Conservation (phyloP, 2,797 vertebrate genomes). For the Sparus aurata region DNA sequence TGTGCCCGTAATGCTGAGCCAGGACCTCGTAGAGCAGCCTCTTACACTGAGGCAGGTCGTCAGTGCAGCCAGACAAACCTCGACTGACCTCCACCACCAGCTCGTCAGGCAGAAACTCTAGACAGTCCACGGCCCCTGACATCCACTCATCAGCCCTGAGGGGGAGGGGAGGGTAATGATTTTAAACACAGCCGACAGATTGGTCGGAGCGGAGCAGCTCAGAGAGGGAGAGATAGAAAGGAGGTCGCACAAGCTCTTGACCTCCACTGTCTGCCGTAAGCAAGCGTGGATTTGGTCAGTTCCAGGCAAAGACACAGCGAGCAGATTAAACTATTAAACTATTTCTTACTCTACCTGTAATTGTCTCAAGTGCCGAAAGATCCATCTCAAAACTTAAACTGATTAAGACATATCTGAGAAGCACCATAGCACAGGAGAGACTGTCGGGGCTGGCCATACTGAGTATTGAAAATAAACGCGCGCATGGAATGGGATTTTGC, state of each 20-base stretch:
- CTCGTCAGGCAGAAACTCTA: slow-evolving; percentile 94
- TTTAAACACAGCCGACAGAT: neutral
- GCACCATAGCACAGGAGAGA: too few species aligned
- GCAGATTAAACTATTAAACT: too few species aligned
- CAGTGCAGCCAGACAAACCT: slow-evolving; percentile 87
- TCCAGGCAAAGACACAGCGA: neutral
- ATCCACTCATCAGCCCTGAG: slow-evolving; percentile 95
- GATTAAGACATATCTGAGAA: too few species aligned
- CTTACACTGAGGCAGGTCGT: slow-evolving; percentile 89
- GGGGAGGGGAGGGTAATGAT: neutral
- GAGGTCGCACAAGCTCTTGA: neutral
- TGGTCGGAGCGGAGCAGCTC: neutral
- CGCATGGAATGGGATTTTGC: too few species aligned
- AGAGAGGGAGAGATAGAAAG: neutral
- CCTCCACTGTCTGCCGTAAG: neutral
- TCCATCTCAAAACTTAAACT: too few species aligned
- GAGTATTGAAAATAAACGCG: too few species aligned
- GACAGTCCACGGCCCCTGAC: slow-evolving; percentile 92
- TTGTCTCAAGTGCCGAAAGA: too few species aligned
- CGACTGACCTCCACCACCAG: slow-evolving; percentile 95
- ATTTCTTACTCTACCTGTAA: too few species aligned
- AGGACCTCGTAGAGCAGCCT: slow-evolving; percentile 90
- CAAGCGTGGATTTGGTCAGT: neutral
- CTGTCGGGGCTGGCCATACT: too few species aligned
- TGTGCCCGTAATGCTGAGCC: slow-evolving; percentile 88